A percentile compares a stretch with the other conserved stretches of the same genome.
phyloP scores from a whole-genome alignment of 2,888 invertebrate species.

The Patella caerulea region DNA sequence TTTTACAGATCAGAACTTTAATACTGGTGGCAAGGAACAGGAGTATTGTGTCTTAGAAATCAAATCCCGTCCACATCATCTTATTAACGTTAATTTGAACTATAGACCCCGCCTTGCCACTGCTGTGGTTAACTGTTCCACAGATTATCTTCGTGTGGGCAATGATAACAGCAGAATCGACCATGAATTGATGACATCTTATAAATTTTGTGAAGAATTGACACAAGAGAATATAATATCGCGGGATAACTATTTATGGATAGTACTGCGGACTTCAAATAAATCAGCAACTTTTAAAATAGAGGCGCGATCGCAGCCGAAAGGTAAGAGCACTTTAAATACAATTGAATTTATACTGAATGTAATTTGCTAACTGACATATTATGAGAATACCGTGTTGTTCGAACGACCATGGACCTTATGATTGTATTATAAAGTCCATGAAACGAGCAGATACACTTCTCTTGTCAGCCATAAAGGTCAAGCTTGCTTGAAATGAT shows the following conservation, averaged over 20 bases:
- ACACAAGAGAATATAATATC: constrained; percentile 47
- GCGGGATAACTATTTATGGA: constrained; percentile 44
- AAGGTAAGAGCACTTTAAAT: constrained; percentile 24
- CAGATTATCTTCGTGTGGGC: constrained; percentile 45
- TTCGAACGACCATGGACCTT: no score
- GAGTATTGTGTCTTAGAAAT: constrained; percentile 22
- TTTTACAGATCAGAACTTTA: no score
- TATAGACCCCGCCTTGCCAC: constrained; percentile 4
- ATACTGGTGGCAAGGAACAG: not conserved
- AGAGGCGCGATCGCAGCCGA: constrained; percentile 17
- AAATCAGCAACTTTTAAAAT: constrained; percentile 20
- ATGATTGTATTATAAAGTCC: no score
- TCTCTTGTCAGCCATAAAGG: no score
- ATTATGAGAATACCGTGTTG: no score
- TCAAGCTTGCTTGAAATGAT: no score
- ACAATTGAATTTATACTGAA: not conserved
- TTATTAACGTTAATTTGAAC: constrained; percentile 2
- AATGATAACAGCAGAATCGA: constrained; percentile 42
- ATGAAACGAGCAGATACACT: no score
- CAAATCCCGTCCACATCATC: not conserved
- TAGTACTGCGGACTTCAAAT: constrained; percentile 32
- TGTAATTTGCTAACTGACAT: not conserved
- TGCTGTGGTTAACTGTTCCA: constrained; percentile 9
- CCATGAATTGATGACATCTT: constrained; percentile 45
- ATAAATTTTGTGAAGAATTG: constrained; percentile 42